Conservation (phyloP, 2,797 vertebrate species). For the Periophthalmus magnuspinnatus region DNA sequence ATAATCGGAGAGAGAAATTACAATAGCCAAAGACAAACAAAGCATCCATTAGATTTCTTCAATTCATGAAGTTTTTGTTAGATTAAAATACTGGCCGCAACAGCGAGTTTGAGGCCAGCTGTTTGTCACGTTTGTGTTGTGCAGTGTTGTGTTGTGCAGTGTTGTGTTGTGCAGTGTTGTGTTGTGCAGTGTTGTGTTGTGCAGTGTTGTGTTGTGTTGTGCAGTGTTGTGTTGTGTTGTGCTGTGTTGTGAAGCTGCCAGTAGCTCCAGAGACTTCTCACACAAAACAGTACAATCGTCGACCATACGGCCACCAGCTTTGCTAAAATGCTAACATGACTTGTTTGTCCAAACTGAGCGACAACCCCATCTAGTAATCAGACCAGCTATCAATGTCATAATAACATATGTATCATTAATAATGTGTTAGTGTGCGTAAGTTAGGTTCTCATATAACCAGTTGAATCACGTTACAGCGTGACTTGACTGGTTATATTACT, state of each 20-base stretch:
- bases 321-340: not conserved
- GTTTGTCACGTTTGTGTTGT: slow-evolving; percentile 59
- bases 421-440: not conserved
- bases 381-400: not conserved
- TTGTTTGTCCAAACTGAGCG: not conserved
- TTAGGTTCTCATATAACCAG: not conserved
- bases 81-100: slow-evolving; percentile 32
- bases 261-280: slow-evolving; percentile 58
- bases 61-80: slow-evolving; percentile 12
- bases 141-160: too few species aligned
- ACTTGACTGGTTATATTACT: rapidly evolving
- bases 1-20: slow-evolving; percentile 22
- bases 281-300: slow-evolving; percentile 42
- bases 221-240: too few species aligned
- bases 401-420: not conserved
- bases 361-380: not conserved
- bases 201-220: too few species aligned
- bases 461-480: not conserved
- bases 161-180: too few species aligned
- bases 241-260: slow-evolving; percentile 55
- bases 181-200: too few species aligned
- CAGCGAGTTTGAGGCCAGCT: slow-evolving; percentile 41
- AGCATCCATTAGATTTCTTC: not conserved
- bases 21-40: not conserved
- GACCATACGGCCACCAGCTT: slow-evolving; percentile 1